A percentile compares a stretch with the other conserved stretches of the same genome.
phyloP scores from a whole-genome alignment of 2,113 vertebrate genomes.

The Tachysurus fulvidraco region DNA sequence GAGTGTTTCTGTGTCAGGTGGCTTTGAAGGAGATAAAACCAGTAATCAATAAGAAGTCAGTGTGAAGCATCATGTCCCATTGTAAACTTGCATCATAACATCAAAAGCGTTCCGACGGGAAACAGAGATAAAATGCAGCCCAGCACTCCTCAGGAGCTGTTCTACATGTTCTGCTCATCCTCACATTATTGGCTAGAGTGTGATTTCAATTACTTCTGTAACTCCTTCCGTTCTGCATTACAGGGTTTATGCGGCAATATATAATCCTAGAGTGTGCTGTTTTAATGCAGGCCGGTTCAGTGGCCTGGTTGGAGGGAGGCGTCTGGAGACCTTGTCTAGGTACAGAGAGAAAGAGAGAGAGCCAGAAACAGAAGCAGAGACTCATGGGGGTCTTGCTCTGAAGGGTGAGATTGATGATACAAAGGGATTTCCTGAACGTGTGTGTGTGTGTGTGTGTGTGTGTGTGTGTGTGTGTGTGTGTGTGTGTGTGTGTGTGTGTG shows the following conservation, averaged over 20 bases:
- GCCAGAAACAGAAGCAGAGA: constrained; percentile 71
- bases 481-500: constrained; percentile 35
- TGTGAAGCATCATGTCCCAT: constrained; percentile 10
- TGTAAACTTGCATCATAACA: constrained; percentile 35
- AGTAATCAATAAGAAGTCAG: constrained; percentile 44
- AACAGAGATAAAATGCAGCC: constrained; percentile 35
- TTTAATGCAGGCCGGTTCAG: constrained; percentile 70
- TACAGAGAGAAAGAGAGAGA: constrained; percentile 70
- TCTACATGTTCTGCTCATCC: constrained; percentile 31
- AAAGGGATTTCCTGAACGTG: constrained; percentile 38
- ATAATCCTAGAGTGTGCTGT: constrained; percentile 64
- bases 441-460: constrained; percentile 32
- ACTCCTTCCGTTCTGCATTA: constrained; percentile 1
- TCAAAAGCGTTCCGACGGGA: constrained; percentile 31
- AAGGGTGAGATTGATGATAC: constrained; percentile 78
- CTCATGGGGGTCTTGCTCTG: constrained; percentile 67
- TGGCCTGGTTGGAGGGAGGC: constrained; percentile 63
- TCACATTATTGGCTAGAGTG: constrained; percentile 28
- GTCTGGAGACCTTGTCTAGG: constrained; percentile 75
- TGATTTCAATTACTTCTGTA: constrained; percentile 20
- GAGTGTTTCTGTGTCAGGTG: constrained; percentile 34
- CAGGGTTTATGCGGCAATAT: constrained; percentile 6
- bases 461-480: constrained; percentile 27
- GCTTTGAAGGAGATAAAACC: constrained; percentile 41
- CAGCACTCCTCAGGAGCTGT: background rate